Evolutionary conservation across 2,797 vertebrate species (phyloP).

Genomic region (Delichon dasypus): DNA sequence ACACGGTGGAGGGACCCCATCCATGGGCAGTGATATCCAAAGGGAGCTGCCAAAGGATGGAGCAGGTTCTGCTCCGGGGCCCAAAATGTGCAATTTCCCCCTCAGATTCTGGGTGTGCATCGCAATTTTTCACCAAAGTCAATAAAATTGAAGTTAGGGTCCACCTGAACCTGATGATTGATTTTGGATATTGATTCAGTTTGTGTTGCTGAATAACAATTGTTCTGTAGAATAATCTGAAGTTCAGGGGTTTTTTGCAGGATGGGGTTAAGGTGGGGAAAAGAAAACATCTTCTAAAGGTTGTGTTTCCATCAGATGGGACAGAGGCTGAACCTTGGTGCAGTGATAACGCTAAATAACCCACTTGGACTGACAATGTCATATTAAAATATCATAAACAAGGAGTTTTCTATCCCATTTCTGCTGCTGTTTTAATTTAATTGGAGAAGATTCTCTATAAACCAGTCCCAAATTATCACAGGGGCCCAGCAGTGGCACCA

Average conservation of each 20-base stretch:
- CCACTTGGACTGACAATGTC: not conserved
- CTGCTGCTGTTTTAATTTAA: not conserved
- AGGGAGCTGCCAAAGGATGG: no score
- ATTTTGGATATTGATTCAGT: not conserved
- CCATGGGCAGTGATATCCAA: no score
- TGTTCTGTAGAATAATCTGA: not conserved
- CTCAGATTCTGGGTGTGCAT: rapidly evolving
- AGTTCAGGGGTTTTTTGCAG: not conserved
- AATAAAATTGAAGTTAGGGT: not conserved
- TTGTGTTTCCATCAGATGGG: not conserved
- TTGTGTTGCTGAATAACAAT: not conserved
- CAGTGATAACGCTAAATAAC: not conserved
- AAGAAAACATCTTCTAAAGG: not conserved
- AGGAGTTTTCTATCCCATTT: not conserved
- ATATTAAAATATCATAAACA: not conserved
- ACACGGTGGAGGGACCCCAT: no score
- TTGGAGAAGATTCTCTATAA: no score
- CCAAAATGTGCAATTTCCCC: not conserved
- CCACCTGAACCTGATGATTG: not conserved
- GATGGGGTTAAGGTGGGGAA: not conserved
- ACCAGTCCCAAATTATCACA: no score
- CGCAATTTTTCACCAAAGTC: not conserved
- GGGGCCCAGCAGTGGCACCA: no score
- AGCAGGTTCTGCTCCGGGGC: no score
- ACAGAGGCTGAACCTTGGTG: not conserved